Conservation (phyloP, 2,888 invertebrate genomes). For the Oeneis ivallda region DNA sequence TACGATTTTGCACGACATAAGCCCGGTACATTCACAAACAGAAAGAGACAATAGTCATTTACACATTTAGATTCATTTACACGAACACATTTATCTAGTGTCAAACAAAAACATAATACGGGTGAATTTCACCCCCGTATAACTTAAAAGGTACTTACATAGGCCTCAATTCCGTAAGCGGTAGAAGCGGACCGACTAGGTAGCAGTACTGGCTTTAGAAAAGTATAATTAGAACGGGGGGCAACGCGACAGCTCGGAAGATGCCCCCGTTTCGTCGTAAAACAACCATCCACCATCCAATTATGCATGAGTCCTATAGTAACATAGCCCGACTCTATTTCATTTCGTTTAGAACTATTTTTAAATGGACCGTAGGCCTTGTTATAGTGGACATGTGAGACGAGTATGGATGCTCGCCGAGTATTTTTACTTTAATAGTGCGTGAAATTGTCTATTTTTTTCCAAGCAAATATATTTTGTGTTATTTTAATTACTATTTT, state of each 20-base stretch:
- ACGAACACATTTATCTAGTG: conserved; percentile 1
- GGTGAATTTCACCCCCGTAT: conserved; percentile 20
- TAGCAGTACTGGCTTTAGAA: conserved; percentile 50
- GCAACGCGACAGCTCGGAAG: conserved; percentile 58
- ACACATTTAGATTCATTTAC: conserved; percentile 16
- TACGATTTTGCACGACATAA: conserved; percentile 18
- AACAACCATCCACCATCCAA: conserved; percentile 44
- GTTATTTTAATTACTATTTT: neutral
- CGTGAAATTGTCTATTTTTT: conserved; percentile 34
- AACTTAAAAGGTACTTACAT: conserved; percentile 35
- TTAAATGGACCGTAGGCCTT: conserved; percentile 33
- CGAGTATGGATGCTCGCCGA: conserved; percentile 34
- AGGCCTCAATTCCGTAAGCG: conserved; percentile 34
- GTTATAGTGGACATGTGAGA: conserved; percentile 39
- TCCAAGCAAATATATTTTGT: neutral
- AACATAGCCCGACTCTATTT: conserved; percentile 34
- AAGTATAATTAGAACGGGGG: conserved; percentile 62
- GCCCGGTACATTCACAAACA: conserved; percentile 20
- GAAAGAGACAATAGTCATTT: conserved; percentile 35
- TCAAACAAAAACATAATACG: conserved; percentile 20
- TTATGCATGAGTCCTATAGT: conserved; percentile 40
- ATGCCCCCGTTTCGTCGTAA: conserved; percentile 59
- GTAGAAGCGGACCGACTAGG: conserved; percentile 43
- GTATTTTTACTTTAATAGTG: conserved; percentile 37
- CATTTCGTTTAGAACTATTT: conserved; percentile 37